These are phyloP conservation scores for Chitala chitala DNA, from an alignment of 2,113 vertebrate species.

Conservation along the genomic window DNA sequence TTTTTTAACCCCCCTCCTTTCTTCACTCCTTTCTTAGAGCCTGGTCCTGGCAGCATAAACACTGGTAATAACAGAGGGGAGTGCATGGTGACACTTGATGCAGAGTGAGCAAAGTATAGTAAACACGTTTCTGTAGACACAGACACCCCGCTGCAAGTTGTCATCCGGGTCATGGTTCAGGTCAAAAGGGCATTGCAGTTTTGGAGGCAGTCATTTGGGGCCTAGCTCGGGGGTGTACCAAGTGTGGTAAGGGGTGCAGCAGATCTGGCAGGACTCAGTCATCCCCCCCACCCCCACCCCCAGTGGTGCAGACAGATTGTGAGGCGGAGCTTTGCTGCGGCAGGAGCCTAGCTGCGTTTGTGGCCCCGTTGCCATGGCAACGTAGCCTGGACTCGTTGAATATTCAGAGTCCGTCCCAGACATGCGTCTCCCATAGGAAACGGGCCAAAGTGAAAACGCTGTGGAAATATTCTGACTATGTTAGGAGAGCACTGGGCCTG, in stretches of 20 bases:
- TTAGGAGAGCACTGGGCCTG: neutral
- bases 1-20: too few species aligned
- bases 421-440: neutral
- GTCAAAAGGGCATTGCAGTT: too few species aligned
- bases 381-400: conserved; percentile 29
- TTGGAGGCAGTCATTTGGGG: too few species aligned
- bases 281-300: neutral
- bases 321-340: conserved; percentile 43
- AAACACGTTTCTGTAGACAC: too few species aligned
- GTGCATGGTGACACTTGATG: too few species aligned
- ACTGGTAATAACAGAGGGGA: too few species aligned
- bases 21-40: too few species aligned
- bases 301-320: conserved; percentile 45
- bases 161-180: too few species aligned
- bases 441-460: neutral
- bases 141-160: too few species aligned
- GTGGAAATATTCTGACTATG: neutral
- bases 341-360: conserved; percentile 8
- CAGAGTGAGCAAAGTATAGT: too few species aligned
- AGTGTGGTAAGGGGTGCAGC: neutral
- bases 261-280: too few species aligned
- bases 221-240: neutral
- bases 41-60: too few species aligned
- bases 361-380: conserved; percentile 34
- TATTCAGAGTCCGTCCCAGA: neutral